Conservation (phyloP, 2,113 vertebrate genomes). For the Mirza zaza region DNA sequence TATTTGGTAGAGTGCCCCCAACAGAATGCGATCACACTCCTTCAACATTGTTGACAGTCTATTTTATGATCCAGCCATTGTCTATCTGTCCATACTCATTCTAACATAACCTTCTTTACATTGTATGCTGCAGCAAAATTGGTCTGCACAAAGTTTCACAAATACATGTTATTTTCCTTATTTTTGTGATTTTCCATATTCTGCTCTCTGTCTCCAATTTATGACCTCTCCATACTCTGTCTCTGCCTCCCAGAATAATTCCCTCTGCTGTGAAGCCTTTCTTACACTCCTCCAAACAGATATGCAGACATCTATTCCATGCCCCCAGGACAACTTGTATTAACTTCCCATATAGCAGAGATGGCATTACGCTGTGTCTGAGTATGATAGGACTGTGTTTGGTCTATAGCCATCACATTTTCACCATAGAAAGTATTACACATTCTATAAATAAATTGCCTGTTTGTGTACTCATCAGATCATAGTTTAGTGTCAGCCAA, state of each 20-base stretch:
- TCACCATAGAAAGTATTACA: not conserved
- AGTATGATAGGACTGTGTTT: not conserved
- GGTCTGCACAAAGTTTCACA: not conserved
- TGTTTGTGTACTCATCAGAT: not conserved
- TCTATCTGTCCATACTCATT: not conserved
- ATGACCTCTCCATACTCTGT: not conserved
- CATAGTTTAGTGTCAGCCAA: not conserved
- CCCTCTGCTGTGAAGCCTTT: not conserved
- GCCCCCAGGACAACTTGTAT: not conserved
- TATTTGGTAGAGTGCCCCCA: not conserved
- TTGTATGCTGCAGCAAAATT: not conserved
- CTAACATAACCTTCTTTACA: not conserved
- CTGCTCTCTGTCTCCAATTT: not conserved
- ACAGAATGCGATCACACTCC: not conserved
- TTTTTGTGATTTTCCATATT: not conserved
- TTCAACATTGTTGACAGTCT: not conserved
- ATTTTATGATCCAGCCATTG: not conserved
- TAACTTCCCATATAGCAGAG: not conserved
- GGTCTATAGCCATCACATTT: not conserved
- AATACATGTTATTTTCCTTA: not conserved
- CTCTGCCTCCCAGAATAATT: not conserved
- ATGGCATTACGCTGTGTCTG: not conserved
- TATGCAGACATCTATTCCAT: not conserved
- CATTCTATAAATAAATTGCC: not conserved
- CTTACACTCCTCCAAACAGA: not conserved